A percentile compares a stretch with the other conserved stretches of the same genome.
These are phyloP conservation scores for Apocrypta bakeri DNA, from an alignment of 1,140 invertebrate genomes.

Conservation along the genomic window DNA sequence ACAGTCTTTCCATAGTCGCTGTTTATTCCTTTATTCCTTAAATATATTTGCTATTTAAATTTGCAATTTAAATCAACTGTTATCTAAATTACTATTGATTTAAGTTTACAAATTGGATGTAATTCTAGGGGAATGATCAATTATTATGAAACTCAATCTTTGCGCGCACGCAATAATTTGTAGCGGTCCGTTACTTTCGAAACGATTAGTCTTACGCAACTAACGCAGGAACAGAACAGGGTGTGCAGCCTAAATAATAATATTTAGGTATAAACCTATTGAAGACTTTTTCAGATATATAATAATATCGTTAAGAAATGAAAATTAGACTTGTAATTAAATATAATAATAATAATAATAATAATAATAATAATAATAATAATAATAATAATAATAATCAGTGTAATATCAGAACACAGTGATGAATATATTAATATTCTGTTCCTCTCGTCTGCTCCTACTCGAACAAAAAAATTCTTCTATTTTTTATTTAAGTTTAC, in stretches of 20 bases:
- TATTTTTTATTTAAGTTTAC: conserved; percentile 48
- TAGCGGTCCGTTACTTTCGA: conserved; percentile 23
- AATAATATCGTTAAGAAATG: conserved; percentile 38
- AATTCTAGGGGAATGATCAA: conserved; percentile 31
- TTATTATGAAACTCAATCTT: conserved; percentile 26
- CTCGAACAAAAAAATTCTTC: conserved; percentile 40
- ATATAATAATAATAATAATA: not conserved
- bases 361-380: not conserved
- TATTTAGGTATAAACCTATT: conserved; percentile 30
- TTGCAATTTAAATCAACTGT: no score
- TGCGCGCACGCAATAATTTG: not conserved
- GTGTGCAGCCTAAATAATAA: conserved; percentile 12
- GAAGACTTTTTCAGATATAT: conserved; percentile 41
- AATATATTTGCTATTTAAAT: no score
- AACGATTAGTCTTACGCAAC: conserved; percentile 23
- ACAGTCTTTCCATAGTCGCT: no score
- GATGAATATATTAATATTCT: no score
- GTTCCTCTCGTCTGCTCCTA: no score
- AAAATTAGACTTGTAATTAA: conserved; percentile 26
- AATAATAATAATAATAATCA: no score
- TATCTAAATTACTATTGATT: no score
- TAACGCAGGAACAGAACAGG: not conserved
- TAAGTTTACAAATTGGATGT: no score
- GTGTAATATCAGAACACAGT: no score
- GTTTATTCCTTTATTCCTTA: no score